Base-by-base conservation (phyloP, 2,113 vertebrate genomes). In the Taurulus bubalis region DNA sequence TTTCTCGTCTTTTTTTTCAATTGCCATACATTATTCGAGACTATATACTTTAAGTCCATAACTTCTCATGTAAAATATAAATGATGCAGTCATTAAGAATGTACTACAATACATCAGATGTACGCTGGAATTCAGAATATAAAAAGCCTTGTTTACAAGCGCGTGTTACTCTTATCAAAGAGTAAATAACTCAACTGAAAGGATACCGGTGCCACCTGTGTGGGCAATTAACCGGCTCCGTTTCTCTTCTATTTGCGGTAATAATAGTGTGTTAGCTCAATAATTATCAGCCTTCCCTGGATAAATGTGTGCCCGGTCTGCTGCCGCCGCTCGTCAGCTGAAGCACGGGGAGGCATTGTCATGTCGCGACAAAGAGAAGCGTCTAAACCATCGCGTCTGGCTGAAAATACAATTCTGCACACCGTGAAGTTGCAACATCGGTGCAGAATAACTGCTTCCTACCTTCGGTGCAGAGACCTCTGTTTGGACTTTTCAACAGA, bases 401-500 rank as follows among this genome's bases (percentile, higher is more conserved):
- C 75, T 1, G 51, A 69, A 74, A 71, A 63, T 53, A 2, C 1
- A 38, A 82, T 67, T 82, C 42, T 68, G 26, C 26, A 42, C 55
- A 24, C 10, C 11, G 18, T 8, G 51, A 28, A 58, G 51, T 42
- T 68, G 24, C 55, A 68, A 67, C 42, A 56, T 38, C 1, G n/a
- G 40, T 11, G 28, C 30, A 79, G 74, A 72, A 59, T 14, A 45
- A 62, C 24, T 42, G 8, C 7, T 71, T 83, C 71, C 67, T 26
- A 70, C 40, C 58, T 64, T 36, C 32, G 64, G 47, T 34, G 69
- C 28, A n/a, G 60, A 76, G 67, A 82, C 42, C 65, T 49, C 55
- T 75, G 34, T 75, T 16, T 56, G 53, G 62, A 77, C 62, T 56
- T 75, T 74, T 79, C 56, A 45, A 20, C 49, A 18, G 55, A 65